Base-by-base conservation (phyloP, 23 tunicate genomes). In the Trididemnum miniatum region DNA sequence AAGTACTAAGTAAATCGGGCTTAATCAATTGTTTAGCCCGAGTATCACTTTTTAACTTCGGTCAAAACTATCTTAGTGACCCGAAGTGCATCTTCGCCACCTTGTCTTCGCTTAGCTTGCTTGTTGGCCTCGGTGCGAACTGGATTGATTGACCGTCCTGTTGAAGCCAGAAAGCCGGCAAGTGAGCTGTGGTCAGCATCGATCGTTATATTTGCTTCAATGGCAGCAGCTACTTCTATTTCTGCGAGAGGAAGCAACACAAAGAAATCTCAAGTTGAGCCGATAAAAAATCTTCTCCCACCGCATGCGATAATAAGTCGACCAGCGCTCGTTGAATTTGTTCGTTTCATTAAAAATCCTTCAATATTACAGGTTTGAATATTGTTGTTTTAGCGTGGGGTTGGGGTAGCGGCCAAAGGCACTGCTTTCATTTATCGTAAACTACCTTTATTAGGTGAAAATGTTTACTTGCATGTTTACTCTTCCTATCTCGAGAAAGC, bases 181-280 rank as follows among this genome's bases (percentile, higher is more conserved):
- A 77, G 77, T 34, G 97, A 91, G 35, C 65, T 91, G 34, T 91
- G 97, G 97, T 81, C 84, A 18, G 86, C 86, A 2, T 25, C 87
- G 0, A 77, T 88, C 54, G 84, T 31, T 1, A 82, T 91, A 1
- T 91, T 80, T 50, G 87, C 86, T 27, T 71, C 97, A 15, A 34
- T 89, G 28, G 59, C 83, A 1, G 49, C 84, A 31, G 67, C 75
- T 20, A 27, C 50, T 3, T n/a, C n/a, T n/a, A n/a, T n/a, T n/a
- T 28, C 80, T 30, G 2, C 50, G 28, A 63, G 74, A 12, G 59
- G 82, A 20, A 65, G 51, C 28, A 22, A 27, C 22, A 31, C 51
- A 51, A 86, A 86, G 54, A 89, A 91, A 67, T 50, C 71, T 4
- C 77, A 81, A 31, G 26, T 71, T 1, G 84, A 86, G 34, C 85